phyloP scores from a whole-genome alignment of 2,888 invertebrate genomes.

The Hololepta plana region DNA sequence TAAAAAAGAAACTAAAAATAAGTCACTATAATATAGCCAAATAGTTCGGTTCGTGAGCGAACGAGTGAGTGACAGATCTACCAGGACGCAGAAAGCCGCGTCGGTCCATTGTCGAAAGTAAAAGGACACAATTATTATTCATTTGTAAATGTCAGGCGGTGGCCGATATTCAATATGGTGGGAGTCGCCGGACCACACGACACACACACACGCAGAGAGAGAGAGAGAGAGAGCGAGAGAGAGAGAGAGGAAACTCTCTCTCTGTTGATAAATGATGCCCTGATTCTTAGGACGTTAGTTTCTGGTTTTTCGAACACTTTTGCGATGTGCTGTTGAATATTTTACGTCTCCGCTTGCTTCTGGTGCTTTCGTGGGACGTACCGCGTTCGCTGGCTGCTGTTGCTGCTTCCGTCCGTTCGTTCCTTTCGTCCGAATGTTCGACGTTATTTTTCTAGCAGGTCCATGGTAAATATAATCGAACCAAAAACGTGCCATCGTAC shows the following conservation, averaged over 20 bases:
- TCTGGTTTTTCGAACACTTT: constrained; percentile 24
- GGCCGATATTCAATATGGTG: constrained; percentile 31
- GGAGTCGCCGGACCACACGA: constrained; percentile 29
- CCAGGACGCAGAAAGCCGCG: constrained; percentile 18
- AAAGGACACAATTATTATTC: constrained; percentile 31
- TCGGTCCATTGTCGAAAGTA: constrained; percentile 24
- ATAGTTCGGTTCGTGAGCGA: too few relatives aligned
- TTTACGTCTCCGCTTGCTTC: constrained; percentile 19
- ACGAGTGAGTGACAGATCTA: constrained; percentile 10
- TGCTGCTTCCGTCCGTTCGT: constrained; percentile 19
- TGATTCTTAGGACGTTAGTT: constrained; percentile 27
- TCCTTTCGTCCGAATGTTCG: too few relatives aligned
- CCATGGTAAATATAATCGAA: too few relatives aligned
- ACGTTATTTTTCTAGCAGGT: too few relatives aligned
- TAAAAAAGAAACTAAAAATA: too few relatives aligned
- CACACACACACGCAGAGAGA: constrained; percentile 14
- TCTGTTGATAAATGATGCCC: constrained; percentile 28
- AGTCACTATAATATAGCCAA: too few relatives aligned
- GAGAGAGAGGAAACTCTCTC: too few relatives aligned
- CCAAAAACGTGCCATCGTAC: too few relatives aligned
- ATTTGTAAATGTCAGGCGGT: constrained; percentile 29
- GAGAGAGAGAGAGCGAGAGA: constrained; percentile 1
- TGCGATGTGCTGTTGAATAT: constrained; percentile 24
- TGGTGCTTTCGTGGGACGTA: constrained; percentile 19
- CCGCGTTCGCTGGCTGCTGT: too few relatives aligned